Conservation (phyloP, 1,140 invertebrate species). For the Rhagoletis pomonella region DNA sequence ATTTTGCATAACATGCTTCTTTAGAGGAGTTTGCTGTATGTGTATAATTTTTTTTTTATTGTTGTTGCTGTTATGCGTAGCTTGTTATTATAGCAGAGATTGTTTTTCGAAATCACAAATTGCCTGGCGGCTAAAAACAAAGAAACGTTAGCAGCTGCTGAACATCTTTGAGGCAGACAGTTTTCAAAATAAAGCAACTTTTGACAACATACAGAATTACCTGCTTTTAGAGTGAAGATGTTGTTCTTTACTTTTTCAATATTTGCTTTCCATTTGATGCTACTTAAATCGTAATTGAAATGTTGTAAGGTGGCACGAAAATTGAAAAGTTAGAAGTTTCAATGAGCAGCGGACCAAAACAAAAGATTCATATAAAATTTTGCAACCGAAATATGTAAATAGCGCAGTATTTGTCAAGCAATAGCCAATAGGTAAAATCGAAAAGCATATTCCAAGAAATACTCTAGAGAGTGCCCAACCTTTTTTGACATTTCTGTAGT, state of each 20-base stretch:
- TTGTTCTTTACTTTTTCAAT: background rate
- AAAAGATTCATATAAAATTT: too few species aligned
- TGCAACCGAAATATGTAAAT: too few species aligned
- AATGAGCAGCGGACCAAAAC: too few species aligned
- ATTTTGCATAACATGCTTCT: slow-evolving; percentile 19
- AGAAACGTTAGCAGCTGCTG: background rate
- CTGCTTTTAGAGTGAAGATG: background rate
- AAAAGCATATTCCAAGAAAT: too few species aligned
- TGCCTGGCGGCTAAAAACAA: background rate
- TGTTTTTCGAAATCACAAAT: slow-evolving; percentile 50
- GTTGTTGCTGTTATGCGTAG: background rate
- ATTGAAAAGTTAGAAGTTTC: too few species aligned
- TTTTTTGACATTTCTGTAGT: too few species aligned
- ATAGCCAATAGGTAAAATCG: too few species aligned
- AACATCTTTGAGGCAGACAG: background rate
- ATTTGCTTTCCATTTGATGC: slow-evolving; percentile 11
- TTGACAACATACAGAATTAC: background rate
- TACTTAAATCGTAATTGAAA: background rate
- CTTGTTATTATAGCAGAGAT: slow-evolving; percentile 32
- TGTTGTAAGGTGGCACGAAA: background rate
- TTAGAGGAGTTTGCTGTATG: background rate
- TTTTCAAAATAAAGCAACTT: background rate
- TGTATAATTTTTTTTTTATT: background rate
- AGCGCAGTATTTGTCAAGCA: too few species aligned
- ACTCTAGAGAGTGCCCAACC: too few species aligned